Evolutionary conservation across 2,888 invertebrate genomes (phyloP).

Genomic region (Psylliodes chrysocephalus): DNA sequence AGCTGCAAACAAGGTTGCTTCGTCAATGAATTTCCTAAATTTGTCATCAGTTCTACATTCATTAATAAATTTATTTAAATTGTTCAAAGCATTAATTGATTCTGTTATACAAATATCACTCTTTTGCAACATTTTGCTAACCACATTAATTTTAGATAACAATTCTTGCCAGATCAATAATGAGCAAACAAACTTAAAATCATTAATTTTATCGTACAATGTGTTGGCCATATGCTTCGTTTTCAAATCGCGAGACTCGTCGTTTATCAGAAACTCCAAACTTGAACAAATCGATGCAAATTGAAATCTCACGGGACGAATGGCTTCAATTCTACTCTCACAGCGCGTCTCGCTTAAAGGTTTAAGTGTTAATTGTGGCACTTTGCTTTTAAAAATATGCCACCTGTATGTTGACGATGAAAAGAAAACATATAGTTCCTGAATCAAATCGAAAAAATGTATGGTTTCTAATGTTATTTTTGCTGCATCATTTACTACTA

Average conservation of each 20-base stretch:
- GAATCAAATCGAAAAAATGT: slow-evolving; percentile 35
- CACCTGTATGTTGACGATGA: slow-evolving; percentile 29
- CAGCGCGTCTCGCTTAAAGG: slow-evolving; percentile 39
- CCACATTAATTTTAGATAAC: neutral
- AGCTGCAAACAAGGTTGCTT: no score
- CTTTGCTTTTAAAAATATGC: slow-evolving; percentile 5
- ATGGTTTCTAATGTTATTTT: slow-evolving; percentile 38
- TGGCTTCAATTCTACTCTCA: slow-evolving; percentile 22
- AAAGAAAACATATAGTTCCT: slow-evolving; percentile 48
- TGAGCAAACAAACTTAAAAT: neutral
- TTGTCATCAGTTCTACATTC: no score
- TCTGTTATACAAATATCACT: neutral
- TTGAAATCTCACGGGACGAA: slow-evolving; percentile 5
- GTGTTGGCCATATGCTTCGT: neutral
- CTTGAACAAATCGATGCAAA: neutral
- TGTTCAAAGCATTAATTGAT: no score
- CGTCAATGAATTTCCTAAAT: no score
- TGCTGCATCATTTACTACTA: slow-evolving; percentile 52
- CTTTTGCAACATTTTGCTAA: neutral
- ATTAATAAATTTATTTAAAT: no score
- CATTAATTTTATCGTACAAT: neutral
- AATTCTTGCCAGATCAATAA: neutral
- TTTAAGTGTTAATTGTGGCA: slow-evolving; percentile 44
- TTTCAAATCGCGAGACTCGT: neutral
- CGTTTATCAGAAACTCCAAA: neutral